These are phyloP conservation scores for Mythimna ferrago DNA, from an alignment of 2,888 invertebrate species.

Conservation along the genomic window DNA sequence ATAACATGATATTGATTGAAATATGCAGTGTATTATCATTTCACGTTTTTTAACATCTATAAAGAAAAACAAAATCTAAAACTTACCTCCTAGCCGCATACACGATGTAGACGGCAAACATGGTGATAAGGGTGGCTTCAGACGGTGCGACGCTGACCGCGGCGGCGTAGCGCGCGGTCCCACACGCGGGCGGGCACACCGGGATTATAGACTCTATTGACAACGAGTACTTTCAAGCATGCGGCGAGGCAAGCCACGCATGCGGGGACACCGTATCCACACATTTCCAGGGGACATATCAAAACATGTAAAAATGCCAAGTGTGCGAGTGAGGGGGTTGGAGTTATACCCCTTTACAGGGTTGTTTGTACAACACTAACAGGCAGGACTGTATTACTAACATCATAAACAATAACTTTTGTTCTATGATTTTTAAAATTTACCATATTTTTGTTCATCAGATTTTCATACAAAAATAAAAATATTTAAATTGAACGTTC, in stretches of 20 bases:
- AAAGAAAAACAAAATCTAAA: conserved; percentile 3
- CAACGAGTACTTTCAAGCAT: conserved; percentile 34
- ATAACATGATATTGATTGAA: too few relatives aligned
- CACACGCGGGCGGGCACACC: conserved; percentile 98
- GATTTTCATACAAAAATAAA: too few relatives aligned
- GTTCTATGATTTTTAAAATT: too few relatives aligned
- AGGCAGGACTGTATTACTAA: too few relatives aligned
- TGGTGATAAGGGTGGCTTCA: conserved; percentile 61
- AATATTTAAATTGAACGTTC: too few relatives aligned
- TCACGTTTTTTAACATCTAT: neutral
- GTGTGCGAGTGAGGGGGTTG: too few relatives aligned
- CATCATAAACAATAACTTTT: too few relatives aligned
- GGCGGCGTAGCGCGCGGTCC: conserved; percentile 92
- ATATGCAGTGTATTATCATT: too few relatives aligned
- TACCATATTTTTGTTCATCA: too few relatives aligned
- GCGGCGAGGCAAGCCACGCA: conserved; percentile 27
- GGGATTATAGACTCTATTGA: conserved; percentile 96
- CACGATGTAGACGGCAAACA: conserved; percentile 67
- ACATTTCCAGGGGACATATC: neutral
- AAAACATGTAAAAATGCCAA: too few relatives aligned
- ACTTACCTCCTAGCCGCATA: conserved; percentile 77
- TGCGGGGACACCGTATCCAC: conserved; percentile 6
- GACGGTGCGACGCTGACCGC: conserved; percentile 83
- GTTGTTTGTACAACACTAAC: too few relatives aligned
- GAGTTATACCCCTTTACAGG: too few relatives aligned